Base-by-base conservation (phyloP, 2,888 invertebrate species). In the Flabesymbios commensalis region DNA sequence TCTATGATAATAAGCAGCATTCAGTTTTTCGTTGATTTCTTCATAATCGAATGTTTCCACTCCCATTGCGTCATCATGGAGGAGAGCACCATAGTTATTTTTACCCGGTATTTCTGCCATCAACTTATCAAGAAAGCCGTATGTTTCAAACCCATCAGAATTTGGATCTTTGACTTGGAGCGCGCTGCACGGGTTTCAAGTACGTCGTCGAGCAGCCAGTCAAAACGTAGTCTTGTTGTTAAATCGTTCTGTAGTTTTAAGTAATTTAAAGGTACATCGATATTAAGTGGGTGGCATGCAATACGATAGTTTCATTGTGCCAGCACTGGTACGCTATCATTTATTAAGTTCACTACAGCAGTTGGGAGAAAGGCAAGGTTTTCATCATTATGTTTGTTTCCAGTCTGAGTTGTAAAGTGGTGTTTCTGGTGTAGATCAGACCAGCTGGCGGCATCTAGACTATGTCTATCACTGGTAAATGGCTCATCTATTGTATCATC, bases 281-380 rank as follows among this genome's bases (percentile, higher is more conserved):
- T 17, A 4, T 57, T 43, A 14, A 74, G 14, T 2, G 71, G 71
- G 51, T 74, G 74, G 54, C 75, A 75, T 26, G 69, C 43, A 19
- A 75, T 75, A 19, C 73, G 65, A 47, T 73, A 74, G 60, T 60
- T 63, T 60, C 63, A 63, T 39, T 60, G 63, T 1, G 60, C 63
- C 1, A 53, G 24, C 28, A n/a, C n/a, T n/a, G 19, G 28, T 70
- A 72, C 51, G 42, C 64, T 70, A 28, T 72, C 64, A 2, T 63
- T 56, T 17, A 71, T 56, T 48, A n/a, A n/a, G n/a, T 68, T 60
- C 49, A 77, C 73, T 2, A 70, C 71, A 22, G 14, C 14, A 17
- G 72, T 73, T 2, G 76, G 78, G 0, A 76, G 69, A 59, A 68
- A 75, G n/a, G 75, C 73, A 53, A 63, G 22, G 22, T 43, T 43